Conservation (phyloP, 2,113 vertebrate species). For the Neolamprologus devosi region DNA sequence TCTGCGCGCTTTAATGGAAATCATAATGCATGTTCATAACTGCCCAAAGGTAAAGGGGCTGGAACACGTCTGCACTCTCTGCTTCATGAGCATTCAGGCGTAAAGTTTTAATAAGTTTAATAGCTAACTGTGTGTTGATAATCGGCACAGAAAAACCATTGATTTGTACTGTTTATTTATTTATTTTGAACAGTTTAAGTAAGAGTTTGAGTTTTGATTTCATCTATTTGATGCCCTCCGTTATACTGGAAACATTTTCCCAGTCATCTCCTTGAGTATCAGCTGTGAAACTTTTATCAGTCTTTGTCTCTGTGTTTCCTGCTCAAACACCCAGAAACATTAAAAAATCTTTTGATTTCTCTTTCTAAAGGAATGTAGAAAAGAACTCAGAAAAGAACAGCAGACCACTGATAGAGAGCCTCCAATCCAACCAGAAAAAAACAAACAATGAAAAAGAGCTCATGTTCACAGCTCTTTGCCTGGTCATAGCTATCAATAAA, state of each 20-base stretch:
- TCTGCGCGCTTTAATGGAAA: slow-evolving; percentile 62
- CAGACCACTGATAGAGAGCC: not conserved
- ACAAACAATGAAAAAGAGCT: slow-evolving; percentile 10
- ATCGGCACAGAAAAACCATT: not conserved
- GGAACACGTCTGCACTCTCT: slow-evolving; percentile 13
- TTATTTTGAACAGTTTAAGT: not conserved
- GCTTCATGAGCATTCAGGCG: not conserved
- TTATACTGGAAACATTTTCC: not conserved
- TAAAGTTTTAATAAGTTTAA: not conserved
- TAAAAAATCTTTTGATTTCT: not conserved
- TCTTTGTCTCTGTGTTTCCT: not conserved
- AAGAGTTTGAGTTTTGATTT: not conserved
- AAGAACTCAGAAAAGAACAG: not conserved
- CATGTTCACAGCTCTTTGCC: not conserved
- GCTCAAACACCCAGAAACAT: not conserved
- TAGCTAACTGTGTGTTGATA: not conserved
- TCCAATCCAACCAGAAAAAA: slow-evolving; percentile 21
- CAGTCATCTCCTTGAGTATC: not conserved
- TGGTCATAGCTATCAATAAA: slow-evolving; percentile 29
- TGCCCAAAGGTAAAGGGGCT: slow-evolving; percentile 24
- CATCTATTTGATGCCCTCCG: not conserved
- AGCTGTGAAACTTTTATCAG: slow-evolving; percentile 31
- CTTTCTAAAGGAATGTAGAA: not conserved
- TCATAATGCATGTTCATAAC: slow-evolving; percentile 68
- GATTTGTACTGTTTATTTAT: not conserved